Percentiles rank a stretch among this genome's conserved stretches.
phyloP scores from a whole-genome alignment of 2,797 vertebrate genomes.

The Peromyscus nudipes region DNA sequence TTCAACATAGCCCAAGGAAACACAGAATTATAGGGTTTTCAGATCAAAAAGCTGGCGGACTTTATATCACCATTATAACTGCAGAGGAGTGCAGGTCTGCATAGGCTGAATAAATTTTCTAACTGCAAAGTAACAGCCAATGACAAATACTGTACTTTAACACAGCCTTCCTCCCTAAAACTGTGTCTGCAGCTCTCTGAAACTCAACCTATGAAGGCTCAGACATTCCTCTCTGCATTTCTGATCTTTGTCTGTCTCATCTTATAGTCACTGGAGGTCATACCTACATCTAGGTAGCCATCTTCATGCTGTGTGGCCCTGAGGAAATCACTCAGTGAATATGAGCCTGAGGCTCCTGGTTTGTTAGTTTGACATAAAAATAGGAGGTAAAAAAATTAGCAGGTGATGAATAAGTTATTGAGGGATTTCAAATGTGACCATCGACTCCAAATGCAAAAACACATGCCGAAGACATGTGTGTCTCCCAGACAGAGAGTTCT shows the following conservation, averaged over 20 bases:
- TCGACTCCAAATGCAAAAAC: neutral
- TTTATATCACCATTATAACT: neutral
- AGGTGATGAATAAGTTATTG: neutral
- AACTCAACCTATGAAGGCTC: neutral
- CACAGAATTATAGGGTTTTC: neutral
- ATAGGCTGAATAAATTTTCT: neutral
- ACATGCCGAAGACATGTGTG: neutral
- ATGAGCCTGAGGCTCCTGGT: neutral
- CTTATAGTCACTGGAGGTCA: neutral
- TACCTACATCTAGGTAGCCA: neutral
- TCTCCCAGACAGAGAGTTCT: constrained; percentile 1
- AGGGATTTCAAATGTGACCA: neutral
- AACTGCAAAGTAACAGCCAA: neutral
- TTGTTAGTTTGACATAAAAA: neutral
- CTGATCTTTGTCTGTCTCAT: neutral
- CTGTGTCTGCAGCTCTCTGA: neutral
- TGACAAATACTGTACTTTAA: neutral
- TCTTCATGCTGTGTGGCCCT: neutral
- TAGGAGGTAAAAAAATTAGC: neutral
- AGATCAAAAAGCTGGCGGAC: neutral
- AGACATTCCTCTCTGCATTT: neutral
- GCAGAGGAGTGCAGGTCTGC: neutral
- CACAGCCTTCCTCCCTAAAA: neutral
- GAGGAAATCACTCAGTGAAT: neutral
- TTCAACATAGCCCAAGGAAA: constrained; percentile 42